Evolutionary conservation across 2,888 invertebrate species (phyloP).

Genomic region (Parnassius mnemosyne): DNA sequence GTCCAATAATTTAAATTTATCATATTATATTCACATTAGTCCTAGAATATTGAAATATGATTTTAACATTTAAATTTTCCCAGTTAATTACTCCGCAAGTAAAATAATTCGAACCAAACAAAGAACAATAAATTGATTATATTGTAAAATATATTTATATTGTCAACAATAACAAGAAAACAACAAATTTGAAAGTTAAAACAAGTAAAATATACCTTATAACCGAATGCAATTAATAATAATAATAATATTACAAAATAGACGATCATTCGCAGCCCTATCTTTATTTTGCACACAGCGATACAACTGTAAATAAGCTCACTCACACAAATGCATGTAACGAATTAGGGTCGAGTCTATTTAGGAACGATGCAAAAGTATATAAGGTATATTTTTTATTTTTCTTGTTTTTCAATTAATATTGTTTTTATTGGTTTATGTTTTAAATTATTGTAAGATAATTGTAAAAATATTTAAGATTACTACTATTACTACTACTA

Average conservation of each 20-base stretch:
- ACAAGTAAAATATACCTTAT: neutral
- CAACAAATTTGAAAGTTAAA: neutral
- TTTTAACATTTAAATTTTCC: no score
- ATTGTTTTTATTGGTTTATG: constrained; percentile 6
- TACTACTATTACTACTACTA: no score
- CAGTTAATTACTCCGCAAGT: no score
- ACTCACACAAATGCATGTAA: constrained; percentile 52
- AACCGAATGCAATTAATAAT: neutral
- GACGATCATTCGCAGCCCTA: constrained; percentile 47
- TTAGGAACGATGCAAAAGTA: constrained; percentile 33
- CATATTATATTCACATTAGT: no score
- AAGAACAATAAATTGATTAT: no score
- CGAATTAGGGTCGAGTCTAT: constrained; percentile 75
- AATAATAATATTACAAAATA: constrained; percentile 25
- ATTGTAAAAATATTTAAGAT: no score
- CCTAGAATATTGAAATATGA: no score
- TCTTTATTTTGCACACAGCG: constrained; percentile 51
- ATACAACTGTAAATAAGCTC: constrained; percentile 33
- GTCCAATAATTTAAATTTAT: no score
- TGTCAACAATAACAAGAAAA: no score
- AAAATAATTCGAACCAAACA: no score
- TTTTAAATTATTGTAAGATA: no score
- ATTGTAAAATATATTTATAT: no score
- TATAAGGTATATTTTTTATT: constrained; percentile 35
- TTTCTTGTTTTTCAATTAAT: constrained; percentile 22